Evolutionary conservation across 2,888 invertebrate species (phyloP).

Genomic region (Geophilus truncorum): DNA sequence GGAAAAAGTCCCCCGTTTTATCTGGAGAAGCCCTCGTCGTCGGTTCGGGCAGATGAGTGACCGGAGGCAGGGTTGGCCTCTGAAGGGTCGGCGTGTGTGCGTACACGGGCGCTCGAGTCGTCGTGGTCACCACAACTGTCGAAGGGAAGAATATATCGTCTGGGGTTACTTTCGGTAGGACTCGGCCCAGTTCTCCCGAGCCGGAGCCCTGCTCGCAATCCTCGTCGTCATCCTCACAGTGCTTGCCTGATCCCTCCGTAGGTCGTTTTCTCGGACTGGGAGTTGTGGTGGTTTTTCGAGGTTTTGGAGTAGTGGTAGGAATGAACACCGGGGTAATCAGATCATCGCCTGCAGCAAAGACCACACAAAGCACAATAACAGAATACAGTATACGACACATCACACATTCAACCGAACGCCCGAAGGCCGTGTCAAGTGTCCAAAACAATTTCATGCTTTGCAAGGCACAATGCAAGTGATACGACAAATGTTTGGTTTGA

Average conservation of each 20-base stretch:
- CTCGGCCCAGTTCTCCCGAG: slow-evolving; percentile 67
- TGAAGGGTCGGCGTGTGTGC: slow-evolving; percentile 35
- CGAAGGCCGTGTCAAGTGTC: no score
- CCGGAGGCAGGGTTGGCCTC: slow-evolving; percentile 39
- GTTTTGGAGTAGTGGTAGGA: slow-evolving; percentile 63
- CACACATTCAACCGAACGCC: no score
- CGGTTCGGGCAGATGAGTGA: slow-evolving; percentile 47
- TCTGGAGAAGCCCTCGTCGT: slow-evolving; percentile 44
- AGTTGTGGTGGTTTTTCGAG: slow-evolving; percentile 46
- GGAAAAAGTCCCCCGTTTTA: background rate
- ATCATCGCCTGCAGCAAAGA: slow-evolving; percentile 59
- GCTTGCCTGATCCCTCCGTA: slow-evolving; percentile 49
- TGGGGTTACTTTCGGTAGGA: slow-evolving; percentile 45
- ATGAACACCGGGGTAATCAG: slow-evolving; percentile 89
- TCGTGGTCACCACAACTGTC: slow-evolving; percentile 40
- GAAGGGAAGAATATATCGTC: slow-evolving; percentile 33
- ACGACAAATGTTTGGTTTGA: background rate
- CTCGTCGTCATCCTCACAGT: slow-evolving; percentile 69
- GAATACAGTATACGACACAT: background rate
- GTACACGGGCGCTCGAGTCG: slow-evolving; percentile 37
- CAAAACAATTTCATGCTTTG: background rate
- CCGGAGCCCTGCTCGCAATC: slow-evolving; percentile 75
- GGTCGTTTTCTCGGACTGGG: slow-evolving; percentile 48
- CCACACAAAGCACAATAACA: slow-evolving; percentile 1
- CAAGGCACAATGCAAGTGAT: background rate